Evolutionary conservation across 2,113 vertebrate genomes (phyloP).

Genomic region (Python bivittatus): DNA sequence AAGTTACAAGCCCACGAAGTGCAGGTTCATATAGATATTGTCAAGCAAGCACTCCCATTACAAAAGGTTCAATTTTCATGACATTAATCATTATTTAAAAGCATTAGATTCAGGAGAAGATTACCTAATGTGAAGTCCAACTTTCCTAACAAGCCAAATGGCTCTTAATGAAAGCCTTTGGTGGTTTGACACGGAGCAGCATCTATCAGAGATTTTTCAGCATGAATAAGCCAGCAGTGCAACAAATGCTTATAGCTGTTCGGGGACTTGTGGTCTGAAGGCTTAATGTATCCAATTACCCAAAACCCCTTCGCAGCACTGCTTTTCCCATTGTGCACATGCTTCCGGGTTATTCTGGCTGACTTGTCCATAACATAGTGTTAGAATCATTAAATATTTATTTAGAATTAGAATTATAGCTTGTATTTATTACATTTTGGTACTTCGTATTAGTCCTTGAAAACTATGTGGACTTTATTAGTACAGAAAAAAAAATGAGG

Average conservation of each 20-base stretch:
- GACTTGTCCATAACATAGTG: neutral
- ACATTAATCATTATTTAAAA: neutral
- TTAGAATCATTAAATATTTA: neutral
- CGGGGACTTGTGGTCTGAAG: neutral
- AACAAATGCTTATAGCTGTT: neutral
- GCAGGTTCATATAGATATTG: neutral
- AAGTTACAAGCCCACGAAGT: neutral
- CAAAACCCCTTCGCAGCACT: neutral
- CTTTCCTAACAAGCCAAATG: neutral
- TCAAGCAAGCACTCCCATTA: neutral
- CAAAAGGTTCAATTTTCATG: neutral
- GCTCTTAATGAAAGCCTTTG: neutral
- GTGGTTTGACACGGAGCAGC: neutral
- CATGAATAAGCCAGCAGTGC: neutral
- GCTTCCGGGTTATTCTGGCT: neutral
- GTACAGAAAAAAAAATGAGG: neutral
- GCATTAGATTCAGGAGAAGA: neutral
- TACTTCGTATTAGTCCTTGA: neutral
- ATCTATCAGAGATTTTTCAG: neutral
- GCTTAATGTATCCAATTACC: constrained; percentile 8
- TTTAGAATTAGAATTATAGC: neutral
- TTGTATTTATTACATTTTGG: neutral
- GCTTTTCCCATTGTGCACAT: neutral
- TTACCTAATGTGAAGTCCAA: neutral
- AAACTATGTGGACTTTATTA: neutral